Evolutionary conservation across 2,797 vertebrate species (phyloP).

Genomic region (Synanceia verrucosa): DNA sequence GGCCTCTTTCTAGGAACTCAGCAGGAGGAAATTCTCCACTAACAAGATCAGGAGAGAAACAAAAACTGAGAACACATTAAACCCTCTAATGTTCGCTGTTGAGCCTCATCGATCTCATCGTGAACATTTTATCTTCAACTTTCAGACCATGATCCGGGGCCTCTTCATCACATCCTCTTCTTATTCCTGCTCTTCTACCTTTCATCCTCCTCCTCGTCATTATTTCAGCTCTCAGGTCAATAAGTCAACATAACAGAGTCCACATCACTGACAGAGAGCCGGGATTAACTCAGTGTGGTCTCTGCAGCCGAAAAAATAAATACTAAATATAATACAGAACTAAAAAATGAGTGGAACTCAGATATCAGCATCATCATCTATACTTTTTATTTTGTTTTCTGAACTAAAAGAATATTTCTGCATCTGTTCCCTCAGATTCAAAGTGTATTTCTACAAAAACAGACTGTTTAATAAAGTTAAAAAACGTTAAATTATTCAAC

Average conservation of each 20-base stretch:
- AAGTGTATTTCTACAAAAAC: no score
- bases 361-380: no score
- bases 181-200: neutral
- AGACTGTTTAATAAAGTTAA: no score
- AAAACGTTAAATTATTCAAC: no score
- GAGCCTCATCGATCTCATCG: no score
- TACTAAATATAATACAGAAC: neutral
- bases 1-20: neutral
- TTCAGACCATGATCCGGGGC: no score
- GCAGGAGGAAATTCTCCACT: neutral
- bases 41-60: neutral
- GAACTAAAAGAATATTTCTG: neutral
- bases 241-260: constrained; percentile 50
- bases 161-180: no score
- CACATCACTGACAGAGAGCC: constrained; percentile 27
- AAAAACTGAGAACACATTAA: no score
- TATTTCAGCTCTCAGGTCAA: constrained; percentile 44
- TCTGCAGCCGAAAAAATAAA: constrained; percentile 10
- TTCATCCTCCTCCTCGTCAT: constrained; percentile 14
- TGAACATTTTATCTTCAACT: no score
- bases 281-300: constrained; percentile 22
- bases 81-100: no score
- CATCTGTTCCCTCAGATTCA: no score
- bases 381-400: neutral
- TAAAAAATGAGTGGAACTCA: neutral